Percentiles rank a stretch among this genome's conserved stretches.
Conservation (phyloP, 2,888 invertebrate species). For the Ptilodon capucinus region DNA sequence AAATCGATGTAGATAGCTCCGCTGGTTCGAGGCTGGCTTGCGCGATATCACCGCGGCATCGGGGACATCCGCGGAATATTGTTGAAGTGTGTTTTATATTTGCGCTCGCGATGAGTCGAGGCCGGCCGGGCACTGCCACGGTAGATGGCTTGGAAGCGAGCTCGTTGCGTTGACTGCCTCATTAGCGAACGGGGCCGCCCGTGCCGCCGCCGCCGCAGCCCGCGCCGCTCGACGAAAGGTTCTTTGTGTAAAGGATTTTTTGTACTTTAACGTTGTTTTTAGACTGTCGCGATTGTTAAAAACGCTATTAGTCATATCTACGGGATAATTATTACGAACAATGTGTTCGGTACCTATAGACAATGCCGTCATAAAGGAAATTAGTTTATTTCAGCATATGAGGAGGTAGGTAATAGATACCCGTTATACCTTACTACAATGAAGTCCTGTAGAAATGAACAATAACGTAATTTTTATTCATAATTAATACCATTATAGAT, state of each 20-base stretch:
- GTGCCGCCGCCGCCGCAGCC: background rate
- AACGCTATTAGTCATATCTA: background rate
- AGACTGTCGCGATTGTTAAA: background rate
- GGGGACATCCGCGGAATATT: slow-evolving; percentile 14
- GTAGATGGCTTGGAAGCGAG: background rate
- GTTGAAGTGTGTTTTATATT: slow-evolving; percentile 4
- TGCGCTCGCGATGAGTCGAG: background rate
- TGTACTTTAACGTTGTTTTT: background rate
- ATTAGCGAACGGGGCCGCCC: slow-evolving; percentile 4
- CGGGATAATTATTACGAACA: too few relatives aligned
- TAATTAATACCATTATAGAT: too few relatives aligned
- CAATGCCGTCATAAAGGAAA: too few relatives aligned
- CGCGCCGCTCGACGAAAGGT: background rate
- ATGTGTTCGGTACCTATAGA: too few relatives aligned
- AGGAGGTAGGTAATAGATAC: too few relatives aligned
- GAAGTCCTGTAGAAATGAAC: too few relatives aligned
- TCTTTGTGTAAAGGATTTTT: background rate
- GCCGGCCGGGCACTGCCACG: background rate
- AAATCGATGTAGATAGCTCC: slow-evolving; percentile 12
- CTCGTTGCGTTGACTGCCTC: slow-evolving; percentile 5
- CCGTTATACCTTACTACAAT: too few relatives aligned
- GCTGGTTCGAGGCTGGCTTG: background rate
- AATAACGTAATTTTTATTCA: too few relatives aligned
- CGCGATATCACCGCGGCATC: slow-evolving; percentile 8
- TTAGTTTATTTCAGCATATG: too few relatives aligned